These are phyloP conservation scores for Romanogobio albipinnatus DNA, from an alignment of 2,113 vertebrate species.

Conservation along the genomic window DNA sequence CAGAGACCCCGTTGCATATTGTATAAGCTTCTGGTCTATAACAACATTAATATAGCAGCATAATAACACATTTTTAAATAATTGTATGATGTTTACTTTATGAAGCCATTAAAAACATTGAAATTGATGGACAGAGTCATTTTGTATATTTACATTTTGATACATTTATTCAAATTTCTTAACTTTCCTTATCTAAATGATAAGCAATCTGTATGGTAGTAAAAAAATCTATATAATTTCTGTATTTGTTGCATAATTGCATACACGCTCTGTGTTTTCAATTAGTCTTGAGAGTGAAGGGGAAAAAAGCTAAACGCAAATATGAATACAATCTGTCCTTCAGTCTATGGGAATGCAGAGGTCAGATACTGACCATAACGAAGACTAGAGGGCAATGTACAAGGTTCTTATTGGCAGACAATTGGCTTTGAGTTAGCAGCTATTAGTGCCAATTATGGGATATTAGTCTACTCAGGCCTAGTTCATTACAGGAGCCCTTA, in stretches of 20 bases:
- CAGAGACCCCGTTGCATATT: not conserved
- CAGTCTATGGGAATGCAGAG: constrained; percentile 34
- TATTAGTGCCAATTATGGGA: constrained; percentile 54
- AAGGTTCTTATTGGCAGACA: constrained; percentile 52
- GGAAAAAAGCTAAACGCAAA: not conserved
- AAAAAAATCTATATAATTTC: not conserved
- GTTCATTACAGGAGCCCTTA: constrained; percentile 25
- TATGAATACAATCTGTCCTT: constrained; percentile 29
- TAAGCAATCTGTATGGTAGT: not conserved
- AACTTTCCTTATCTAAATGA: not conserved
- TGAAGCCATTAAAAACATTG: not conserved
- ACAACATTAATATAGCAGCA: not conserved
- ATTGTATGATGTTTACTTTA: not conserved
- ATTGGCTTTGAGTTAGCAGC: constrained; percentile 50
- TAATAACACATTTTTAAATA: not conserved
- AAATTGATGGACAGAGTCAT: not conserved
- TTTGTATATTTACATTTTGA: not conserved
- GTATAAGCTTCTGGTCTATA: not conserved
- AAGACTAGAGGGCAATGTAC: constrained; percentile 47
- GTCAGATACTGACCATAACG: constrained; percentile 29
- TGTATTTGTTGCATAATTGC: not conserved
- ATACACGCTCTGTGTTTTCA: not conserved
- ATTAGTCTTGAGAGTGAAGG: not conserved
- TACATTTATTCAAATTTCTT: not conserved
- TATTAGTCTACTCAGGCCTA: constrained; percentile 36